Conservation (phyloP, 2,113 vertebrate species). For the Macquaria australasica region DNA sequence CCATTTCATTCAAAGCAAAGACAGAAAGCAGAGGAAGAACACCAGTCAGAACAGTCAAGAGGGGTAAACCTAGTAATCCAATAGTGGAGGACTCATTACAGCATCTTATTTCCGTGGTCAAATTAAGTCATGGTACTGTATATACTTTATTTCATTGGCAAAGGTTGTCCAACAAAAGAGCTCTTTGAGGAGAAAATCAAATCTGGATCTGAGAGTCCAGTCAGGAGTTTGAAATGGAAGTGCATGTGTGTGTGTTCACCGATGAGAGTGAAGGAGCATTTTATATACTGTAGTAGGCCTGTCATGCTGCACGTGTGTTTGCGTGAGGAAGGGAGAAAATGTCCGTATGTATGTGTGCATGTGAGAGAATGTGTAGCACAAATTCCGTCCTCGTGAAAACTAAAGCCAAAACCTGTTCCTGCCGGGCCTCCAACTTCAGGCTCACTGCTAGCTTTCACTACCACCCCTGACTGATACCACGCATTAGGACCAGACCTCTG, state of each 20-base stretch:
- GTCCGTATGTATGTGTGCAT: background rate
- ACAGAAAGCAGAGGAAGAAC: constrained; percentile 31
- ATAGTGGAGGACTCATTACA: constrained; percentile 53
- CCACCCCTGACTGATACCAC: constrained; percentile 24
- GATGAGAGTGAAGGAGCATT: constrained; percentile 38
- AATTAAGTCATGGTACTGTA: constrained; percentile 61
- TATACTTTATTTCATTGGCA: constrained; percentile 39
- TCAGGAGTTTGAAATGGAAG: constrained; percentile 52
- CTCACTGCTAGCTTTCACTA: background rate
- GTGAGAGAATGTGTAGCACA: background rate
- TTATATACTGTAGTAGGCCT: constrained; percentile 23
- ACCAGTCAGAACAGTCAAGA: constrained; percentile 21
- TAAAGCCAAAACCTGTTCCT: constrained; percentile 22
- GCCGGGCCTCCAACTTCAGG: background rate
- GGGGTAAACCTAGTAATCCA: constrained; percentile 58
- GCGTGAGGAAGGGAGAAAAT: constrained; percentile 1
- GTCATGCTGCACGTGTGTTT: constrained; percentile 7
- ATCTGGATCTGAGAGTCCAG: constrained; percentile 57
- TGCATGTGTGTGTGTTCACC: constrained; percentile 15
- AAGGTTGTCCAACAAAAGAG: constrained; percentile 66
- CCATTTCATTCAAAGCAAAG: constrained; percentile 4
- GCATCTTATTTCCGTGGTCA: constrained; percentile 58
- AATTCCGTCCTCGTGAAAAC: background rate
- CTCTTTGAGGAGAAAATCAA: constrained; percentile 71
- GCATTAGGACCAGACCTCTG: constrained; percentile 33